Evolutionary conservation across 2,888 invertebrate genomes (phyloP).

Genomic region (Escarpia spicata): DNA sequence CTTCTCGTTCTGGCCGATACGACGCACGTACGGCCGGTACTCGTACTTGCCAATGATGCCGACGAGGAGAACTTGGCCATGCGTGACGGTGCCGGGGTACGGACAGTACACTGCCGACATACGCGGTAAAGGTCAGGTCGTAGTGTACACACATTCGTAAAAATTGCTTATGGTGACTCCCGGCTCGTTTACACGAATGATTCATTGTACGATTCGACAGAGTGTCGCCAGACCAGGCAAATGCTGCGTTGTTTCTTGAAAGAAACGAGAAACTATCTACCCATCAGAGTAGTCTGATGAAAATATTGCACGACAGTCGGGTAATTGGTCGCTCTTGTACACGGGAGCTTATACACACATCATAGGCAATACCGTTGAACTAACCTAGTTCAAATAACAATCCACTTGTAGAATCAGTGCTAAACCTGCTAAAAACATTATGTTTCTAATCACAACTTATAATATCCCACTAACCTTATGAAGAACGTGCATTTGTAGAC

Average conservation of each 20-base stretch:
- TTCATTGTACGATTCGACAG: not conserved
- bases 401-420: not conserved
- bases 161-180: not conserved
- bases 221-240: not conserved
- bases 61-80: slow-evolving; percentile 90
- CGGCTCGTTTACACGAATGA: not conserved
- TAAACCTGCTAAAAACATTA: not conserved
- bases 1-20: slow-evolving; percentile 57
- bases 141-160: not conserved
- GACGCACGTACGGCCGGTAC: slow-evolving; percentile 86
- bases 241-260: not conserved
- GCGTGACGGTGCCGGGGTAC: slow-evolving; percentile 87
- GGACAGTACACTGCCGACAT: slow-evolving; percentile 39
- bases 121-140: not conserved
- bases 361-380: not conserved
- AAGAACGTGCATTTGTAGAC: not conserved
- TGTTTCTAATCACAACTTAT: not conserved
- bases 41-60: slow-evolving; percentile 97
- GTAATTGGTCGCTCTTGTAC: too few relatives aligned
- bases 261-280: too few relatives aligned
- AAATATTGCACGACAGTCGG: too few relatives aligned
- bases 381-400: not conserved
- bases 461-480: not conserved
- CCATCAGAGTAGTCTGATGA: too few relatives aligned
- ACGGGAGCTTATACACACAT: too few relatives aligned